Evolutionary conservation across 2,888 invertebrate species (phyloP).

Genomic region (Hirtodrosophila cameraria): DNA sequence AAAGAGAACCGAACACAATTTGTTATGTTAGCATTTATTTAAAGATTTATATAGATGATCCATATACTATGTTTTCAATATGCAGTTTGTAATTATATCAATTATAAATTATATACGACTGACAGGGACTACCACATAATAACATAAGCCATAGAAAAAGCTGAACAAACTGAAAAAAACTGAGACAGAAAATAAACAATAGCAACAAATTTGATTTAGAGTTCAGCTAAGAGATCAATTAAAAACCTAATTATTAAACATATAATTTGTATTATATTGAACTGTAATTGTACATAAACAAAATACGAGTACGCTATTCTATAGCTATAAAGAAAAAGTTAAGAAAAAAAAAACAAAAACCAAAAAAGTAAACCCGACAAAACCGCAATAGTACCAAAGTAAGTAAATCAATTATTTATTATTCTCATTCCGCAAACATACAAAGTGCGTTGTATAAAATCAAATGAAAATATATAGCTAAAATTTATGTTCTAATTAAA

Average conservation of each 20-base stretch:
- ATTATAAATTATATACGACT: constrained; percentile 76
- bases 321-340: too few relatives aligned
- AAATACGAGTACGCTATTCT: constrained; percentile 19
- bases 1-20: constrained; percentile 54
- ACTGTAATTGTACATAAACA: constrained; percentile 59
- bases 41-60: constrained; percentile 13
- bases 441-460: constrained; percentile 46
- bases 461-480: constrained; percentile 49
- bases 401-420: constrained; percentile 76
- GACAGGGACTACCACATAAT: constrained; percentile 80
- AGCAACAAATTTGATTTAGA: constrained; percentile 70
- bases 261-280: constrained; percentile 42
- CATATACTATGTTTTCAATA: constrained; percentile 39
- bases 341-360: constrained; percentile 21
- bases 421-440: constrained; percentile 43
- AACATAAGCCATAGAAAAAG: constrained; percentile 69
- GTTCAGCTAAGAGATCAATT: constrained; percentile 44
- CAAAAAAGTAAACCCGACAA: constrained; percentile 12
- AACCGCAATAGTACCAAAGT: constrained; percentile 71
- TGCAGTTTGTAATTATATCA: constrained; percentile 60
- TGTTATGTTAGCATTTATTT: constrained; percentile 70
- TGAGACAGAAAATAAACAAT: constrained; percentile 62
- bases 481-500: constrained; percentile 57
- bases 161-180: constrained; percentile 39
- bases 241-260: constrained; percentile 36